Evolutionary conservation across 2,113 vertebrate species (phyloP), one percentile per base, ranked within the genome.

Genomic region (Thymallus thymallus): DNA sequence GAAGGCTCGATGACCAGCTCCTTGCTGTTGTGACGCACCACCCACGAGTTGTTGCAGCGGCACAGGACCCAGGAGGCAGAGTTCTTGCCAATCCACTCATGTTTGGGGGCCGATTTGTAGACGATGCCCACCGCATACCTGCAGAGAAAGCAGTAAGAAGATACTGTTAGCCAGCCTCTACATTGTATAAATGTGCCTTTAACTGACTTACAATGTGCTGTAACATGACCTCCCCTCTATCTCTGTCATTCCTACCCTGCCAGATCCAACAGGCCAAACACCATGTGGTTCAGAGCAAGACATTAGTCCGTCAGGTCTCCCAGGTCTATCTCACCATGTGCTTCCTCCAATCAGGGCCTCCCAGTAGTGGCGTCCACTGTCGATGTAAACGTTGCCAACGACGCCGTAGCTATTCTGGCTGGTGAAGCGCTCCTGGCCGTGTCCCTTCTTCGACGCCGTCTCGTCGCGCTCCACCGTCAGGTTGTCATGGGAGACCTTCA

Each of bases 291-390:
- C 56, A 22, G 51, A 55, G 6, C n/a, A 14, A 22, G 56, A 22
- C 7, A 9, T 60, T 23, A 5, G 9, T 22, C 20, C 3, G 23
- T 60, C 16, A n/a, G 20, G n/a, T 60, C 56, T 22, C n/a, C 32
- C 7, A 46, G n/a, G 10, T 45, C 35, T 0, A 65, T 58, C 95
- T 13, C 92, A 99, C 98, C 97, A 99, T 0, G 97, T 99, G 86
- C 98, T 99, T 48, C 97, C 97, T 0, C 96, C 97, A 80, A 98
- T 98, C 75, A 98, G 93, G 74, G 98, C 95, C 88, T 99, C 98
- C 98, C 98, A 98, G 89, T 99, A 99, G 80, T 99, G 98, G 2
- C 97, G 93, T 13, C 98, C 98, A 0, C 97, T 99, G 87, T 99
- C 98, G 1, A 99, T 98, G 86, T 94, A 99, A 73, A 99, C 96